phyloP scores from a whole-genome alignment of 2,888 invertebrate species.

The Epistrophe eligans region DNA sequence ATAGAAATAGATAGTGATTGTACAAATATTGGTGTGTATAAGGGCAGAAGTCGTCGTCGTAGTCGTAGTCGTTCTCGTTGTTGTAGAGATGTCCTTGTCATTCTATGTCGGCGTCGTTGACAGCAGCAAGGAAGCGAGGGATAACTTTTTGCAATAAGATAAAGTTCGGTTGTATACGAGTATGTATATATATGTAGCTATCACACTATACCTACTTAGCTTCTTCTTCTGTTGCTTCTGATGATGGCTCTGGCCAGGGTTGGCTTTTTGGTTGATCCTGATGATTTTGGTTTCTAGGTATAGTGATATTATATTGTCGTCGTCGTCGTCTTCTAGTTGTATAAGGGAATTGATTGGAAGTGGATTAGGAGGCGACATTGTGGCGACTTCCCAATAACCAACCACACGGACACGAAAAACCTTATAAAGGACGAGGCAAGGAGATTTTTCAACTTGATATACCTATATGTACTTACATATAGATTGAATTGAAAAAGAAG shows the following conservation, averaged over 20 bases:
- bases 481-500: constrained; percentile 50
- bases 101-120: constrained; percentile 28
- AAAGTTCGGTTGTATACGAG: constrained; percentile 59
- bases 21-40: constrained; percentile 45
- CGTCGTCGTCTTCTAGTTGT: constrained; percentile 6
- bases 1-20: constrained; percentile 18
- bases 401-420: constrained; percentile 32
- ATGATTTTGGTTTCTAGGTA: constrained; percentile 16
- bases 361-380: constrained; percentile 69
- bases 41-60: constrained; percentile 39
- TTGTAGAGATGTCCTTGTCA: constrained; percentile 28
- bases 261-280: constrained; percentile 45
- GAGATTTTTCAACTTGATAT: constrained; percentile 29
- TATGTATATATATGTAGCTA: constrained; percentile 49
- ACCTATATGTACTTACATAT: too few species aligned
- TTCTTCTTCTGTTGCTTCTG: constrained; percentile 60
- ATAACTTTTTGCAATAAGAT: constrained; percentile 66
- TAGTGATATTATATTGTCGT: constrained; percentile 50
- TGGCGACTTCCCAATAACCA: constrained; percentile 67
- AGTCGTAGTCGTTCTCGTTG: neutral
- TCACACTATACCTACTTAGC: constrained; percentile 61
- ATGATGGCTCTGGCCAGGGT: neutral
- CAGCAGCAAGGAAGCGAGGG: constrained; percentile 26
- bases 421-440: neutral
- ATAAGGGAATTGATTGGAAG: constrained; percentile 69